Base-by-base conservation (phyloP, 2,888 invertebrate genomes). In the Perdita meconis region DNA sequence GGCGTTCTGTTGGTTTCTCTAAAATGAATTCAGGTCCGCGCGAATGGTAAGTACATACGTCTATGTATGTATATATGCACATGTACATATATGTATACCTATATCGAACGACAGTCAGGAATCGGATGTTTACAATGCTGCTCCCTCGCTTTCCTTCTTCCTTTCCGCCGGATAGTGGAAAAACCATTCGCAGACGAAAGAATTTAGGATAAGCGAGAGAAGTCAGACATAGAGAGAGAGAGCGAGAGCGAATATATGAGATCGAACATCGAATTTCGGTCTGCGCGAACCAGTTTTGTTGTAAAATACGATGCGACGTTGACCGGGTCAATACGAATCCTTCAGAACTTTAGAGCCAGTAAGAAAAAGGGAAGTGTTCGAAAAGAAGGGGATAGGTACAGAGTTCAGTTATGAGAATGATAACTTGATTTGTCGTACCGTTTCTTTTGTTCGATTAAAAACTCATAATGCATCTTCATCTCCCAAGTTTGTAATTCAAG, bases 31-130 rank as follows among this genome's bases (percentile, higher is more conserved):
- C 34, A 19, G 44, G 30, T 47, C 19, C 10, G 47, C 13, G 10
- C 60, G 30, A 47, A 24, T 19, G 44, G 60, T 24, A n/a, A n/a
- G n/a, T n/a, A n/a, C n/a, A n/a, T n/a, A n/a, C n/a, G n/a, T n/a
- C n/a, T n/a, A n/a, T n/a, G n/a, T n/a, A n/a, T n/a, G n/a, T n/a
- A n/a, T n/a, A n/a, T n/a, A n/a, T n/a, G n/a, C n/a, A n/a, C n/a
- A n/a, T n/a, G n/a, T n/a, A n/a, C n/a, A n/a, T n/a, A n/a, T n/a
- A n/a, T n/a, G n/a, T n/a, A n/a, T n/a, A n/a, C n/a, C n/a, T n/a
- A 24, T 61, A 61, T 61, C 47, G 60, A 61, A 42, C 60, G 53
- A 8, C 30, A 26, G 53, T 53, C 30, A 53, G 16, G 26, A 30
- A 42, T 47, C 34, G 26, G 30, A 47, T 61, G 60, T 47, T 61